These are phyloP conservation scores for Hippocampus abdominalis DNA, from an alignment of 2,113 vertebrate species.

Conservation along the genomic window DNA sequence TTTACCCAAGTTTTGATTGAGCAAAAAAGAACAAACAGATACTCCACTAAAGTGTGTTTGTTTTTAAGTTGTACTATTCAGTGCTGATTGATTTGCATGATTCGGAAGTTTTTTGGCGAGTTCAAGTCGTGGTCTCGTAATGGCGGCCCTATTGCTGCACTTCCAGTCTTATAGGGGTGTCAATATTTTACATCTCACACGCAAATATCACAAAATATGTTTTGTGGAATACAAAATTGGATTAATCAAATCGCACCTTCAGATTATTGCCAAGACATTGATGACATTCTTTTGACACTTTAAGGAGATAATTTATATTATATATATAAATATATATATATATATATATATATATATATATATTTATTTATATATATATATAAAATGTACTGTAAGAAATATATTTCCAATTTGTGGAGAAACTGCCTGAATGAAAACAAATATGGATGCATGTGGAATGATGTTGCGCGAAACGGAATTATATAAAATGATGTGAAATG, in stretches of 20 bases:
- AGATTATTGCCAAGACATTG: slow-evolving; percentile 1
- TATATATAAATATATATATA: too few species aligned
- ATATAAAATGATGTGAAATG: too few species aligned
- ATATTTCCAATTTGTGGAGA: too few species aligned
- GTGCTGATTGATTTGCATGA: neutral
- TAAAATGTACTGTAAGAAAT: neutral
- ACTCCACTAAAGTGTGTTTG: neutral
- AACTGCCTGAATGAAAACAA: too few species aligned
- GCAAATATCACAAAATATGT: neutral
- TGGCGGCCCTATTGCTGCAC: neutral
- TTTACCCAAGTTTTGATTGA: neutral
- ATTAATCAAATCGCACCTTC: neutral
- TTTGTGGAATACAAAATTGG: neutral
- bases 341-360: too few species aligned
- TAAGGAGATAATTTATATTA: too few species aligned
- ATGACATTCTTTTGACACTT: slow-evolving; percentile 1
- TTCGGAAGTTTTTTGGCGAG: neutral
- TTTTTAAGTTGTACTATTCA: neutral
- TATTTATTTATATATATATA: too few species aligned
- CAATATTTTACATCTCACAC: neutral
- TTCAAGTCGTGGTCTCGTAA: neutral
- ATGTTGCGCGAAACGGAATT: too few species aligned
- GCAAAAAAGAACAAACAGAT: neutral
- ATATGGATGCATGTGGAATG: too few species aligned
- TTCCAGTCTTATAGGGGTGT: neutral